Conservation (phyloP, 1,140 invertebrate genomes). For the Rhizoglyphus robini region DNA sequence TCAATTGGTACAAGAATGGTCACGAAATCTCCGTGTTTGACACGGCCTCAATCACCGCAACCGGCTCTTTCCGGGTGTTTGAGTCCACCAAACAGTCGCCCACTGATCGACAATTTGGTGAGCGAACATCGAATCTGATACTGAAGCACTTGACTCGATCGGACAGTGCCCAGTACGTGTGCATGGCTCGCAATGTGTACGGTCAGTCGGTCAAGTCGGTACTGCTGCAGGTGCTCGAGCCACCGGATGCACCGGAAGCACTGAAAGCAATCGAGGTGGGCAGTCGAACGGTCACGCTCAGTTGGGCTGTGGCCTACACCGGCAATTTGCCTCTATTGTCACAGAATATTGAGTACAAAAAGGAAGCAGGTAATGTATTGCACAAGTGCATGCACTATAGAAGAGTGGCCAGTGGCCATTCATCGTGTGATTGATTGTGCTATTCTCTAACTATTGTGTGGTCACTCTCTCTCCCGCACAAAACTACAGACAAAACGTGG, state of each 20-base stretch:
- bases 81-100: background rate
- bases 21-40: background rate
- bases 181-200: slow-evolving; percentile 32
- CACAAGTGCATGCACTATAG: background rate
- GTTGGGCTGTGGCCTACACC: slow-evolving; percentile 26
- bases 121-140: background rate
- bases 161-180: slow-evolving; percentile 37
- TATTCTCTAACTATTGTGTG: background rate
- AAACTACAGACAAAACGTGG: slow-evolving; percentile 3
- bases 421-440: background rate
- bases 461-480: background rate
- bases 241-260: slow-evolving; percentile 26
- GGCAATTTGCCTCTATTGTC: slow-evolving; percentile 28
- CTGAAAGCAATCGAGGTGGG: slow-evolving; percentile 26
- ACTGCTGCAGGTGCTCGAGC: slow-evolving; percentile 33
- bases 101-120: background rate
- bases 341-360: slow-evolving; percentile 27
- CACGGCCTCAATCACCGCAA: background rate
- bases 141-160: slow-evolving; percentile 13
- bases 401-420: no score
- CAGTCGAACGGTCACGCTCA: slow-evolving; percentile 24
- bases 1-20: slow-evolving; percentile 46
- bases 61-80: slow-evolving; percentile 11
- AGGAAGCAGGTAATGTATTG: slow-evolving; percentile 9
- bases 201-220: slow-evolving; percentile 33